Percentiles rank a stretch among this genome's conserved stretches.
phyloP scores from a whole-genome alignment of 2,113 vertebrate genomes.

The Puma concolor region DNA sequence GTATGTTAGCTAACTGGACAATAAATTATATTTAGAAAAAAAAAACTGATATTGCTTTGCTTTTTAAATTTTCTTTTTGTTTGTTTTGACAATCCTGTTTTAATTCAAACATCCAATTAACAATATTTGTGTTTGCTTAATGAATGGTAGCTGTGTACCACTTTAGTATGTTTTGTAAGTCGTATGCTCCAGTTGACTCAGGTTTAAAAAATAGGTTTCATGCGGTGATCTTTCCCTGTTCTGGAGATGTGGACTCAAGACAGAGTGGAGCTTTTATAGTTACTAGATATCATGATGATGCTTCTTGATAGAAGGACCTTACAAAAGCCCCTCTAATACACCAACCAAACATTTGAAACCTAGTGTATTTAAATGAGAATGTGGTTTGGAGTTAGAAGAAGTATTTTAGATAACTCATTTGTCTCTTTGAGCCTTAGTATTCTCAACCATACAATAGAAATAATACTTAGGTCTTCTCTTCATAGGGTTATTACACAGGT shows the following conservation, averaged over 20 bases:
- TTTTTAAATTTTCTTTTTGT: not conserved
- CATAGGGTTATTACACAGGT: not conserved
- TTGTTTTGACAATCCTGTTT: not conserved
- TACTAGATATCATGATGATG: not conserved
- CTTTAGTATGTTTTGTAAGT: not conserved
- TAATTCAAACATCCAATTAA: not conserved
- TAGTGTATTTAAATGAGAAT: not conserved
- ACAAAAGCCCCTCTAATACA: not conserved
- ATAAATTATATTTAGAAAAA: too few relatives aligned
- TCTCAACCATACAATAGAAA: not conserved
- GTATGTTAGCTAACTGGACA: too few relatives aligned
- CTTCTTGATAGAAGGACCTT: not conserved
- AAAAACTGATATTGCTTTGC: fast-evolving
- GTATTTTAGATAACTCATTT: not conserved
- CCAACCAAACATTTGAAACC: not conserved
- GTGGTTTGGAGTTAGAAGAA: not conserved
- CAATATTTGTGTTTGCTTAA: not conserved
- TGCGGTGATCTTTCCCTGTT: not conserved
- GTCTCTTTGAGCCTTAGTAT: not conserved
- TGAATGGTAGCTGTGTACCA: not conserved
- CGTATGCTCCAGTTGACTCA: not conserved
- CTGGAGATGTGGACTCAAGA: not conserved
- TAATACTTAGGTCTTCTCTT: not conserved
- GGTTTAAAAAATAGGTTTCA: not conserved
- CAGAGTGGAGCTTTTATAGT: not conserved